Base-by-base conservation (phyloP, 1,140 invertebrate species). In the Drosophila jambulina region DNA sequence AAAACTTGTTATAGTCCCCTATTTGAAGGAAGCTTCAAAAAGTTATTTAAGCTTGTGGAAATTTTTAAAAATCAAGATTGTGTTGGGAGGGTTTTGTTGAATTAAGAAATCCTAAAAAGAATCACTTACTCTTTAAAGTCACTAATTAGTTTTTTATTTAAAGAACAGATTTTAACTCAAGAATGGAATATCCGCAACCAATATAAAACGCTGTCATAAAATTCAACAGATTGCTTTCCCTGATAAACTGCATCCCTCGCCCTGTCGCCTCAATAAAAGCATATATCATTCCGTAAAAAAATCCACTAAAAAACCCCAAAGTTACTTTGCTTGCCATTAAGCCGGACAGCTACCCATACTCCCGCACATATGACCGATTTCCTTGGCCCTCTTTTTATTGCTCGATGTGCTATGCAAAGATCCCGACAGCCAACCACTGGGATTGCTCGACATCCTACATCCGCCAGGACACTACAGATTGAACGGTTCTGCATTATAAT, bases 401-500 rank as follows among this genome's bases (percentile, higher is more conserved):
- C n/a, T 2, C 25, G 25, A 27, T 45, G 27, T 51, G 36, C 10
- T 25, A 67, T 53, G 68, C 64, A 71, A 57, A 70, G 49, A 59
- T 71, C 49, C 49, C 15, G 40, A 23, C 49, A n/a, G 12, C 19
- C n/a, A 4, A 10, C 32, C 60, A 56, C 13, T 57, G 60, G 17
- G 25, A 27, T 21, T 23, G 27, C 12, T n/a, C 23, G 40, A 19
- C 19, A 34, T 27, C 3, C 46, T 51, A 7, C 34, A 42, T 45
- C 23, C 58, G 13, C 25, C 49, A 46, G 65, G 69, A 75, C 82
- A 86, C 75, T 76, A 79, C 78, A 79, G 75, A 87, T 82, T 82
- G 79, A 86, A 86, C 78, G 65, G 61, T 68, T 64, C 48, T 75
- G 68, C 82, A 85, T 86, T 85, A 85, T 85, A 86, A 86, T 85